Percentiles rank a stretch among this genome's conserved stretches.
phyloP scores from a whole-genome alignment of 2,797 vertebrate species.

The Poeciliopsis turneri region DNA sequence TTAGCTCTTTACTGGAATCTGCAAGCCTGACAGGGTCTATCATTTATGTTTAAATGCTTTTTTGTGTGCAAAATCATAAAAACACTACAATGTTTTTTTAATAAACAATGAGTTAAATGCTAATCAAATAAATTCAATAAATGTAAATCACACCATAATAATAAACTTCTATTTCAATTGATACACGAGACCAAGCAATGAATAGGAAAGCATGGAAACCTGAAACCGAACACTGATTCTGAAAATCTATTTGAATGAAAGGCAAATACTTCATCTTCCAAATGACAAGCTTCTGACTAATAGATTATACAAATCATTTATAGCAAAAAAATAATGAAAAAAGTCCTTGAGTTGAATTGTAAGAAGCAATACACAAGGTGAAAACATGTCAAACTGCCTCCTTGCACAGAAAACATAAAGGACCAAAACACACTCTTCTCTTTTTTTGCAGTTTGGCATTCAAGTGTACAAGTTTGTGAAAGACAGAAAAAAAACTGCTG shows the following conservation, averaged over 20 bases:
- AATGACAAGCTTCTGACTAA: not conserved
- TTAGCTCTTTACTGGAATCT: constrained; percentile 43
- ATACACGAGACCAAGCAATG: not conserved
- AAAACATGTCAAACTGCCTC: not conserved
- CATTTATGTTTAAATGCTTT: not conserved
- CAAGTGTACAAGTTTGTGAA: not conserved
- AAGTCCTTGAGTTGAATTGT: not conserved
- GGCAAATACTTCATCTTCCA: not conserved
- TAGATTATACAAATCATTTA: not conserved
- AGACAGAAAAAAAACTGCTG: not conserved
- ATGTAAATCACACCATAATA: not conserved
- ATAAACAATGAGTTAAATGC: not conserved
- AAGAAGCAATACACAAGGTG: not conserved
- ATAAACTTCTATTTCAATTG: constrained; percentile 3
- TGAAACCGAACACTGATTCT: not conserved
- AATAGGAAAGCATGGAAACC: not conserved
- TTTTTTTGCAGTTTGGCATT: constrained; percentile 8
- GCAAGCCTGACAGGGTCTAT: constrained; percentile 40
- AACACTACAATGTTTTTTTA: not conserved
- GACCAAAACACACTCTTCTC: not conserved
- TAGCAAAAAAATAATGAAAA: not conserved
- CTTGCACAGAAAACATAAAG: not conserved
- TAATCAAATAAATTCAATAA: not conserved
- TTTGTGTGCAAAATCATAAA: not conserved
- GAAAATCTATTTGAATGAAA: constrained; percentile 1